A percentile compares a stretch with the other conserved stretches of the same genome.
Conservation (phyloP, 1,140 invertebrate genomes). For the Globodera ellingtonae region DNA sequence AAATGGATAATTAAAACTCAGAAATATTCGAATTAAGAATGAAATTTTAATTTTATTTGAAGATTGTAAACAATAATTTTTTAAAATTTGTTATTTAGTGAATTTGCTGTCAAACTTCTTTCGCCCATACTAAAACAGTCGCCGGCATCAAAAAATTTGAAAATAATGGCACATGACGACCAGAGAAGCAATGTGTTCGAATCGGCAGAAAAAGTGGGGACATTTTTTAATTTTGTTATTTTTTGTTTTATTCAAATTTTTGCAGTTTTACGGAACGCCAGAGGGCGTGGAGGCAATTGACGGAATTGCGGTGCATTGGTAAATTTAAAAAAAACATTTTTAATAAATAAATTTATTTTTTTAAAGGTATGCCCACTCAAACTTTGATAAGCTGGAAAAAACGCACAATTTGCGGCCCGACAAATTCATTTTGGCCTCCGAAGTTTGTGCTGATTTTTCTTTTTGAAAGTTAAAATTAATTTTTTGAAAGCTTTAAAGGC, state of each 20-base stretch:
- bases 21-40: too few relatives aligned
- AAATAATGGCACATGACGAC: conserved; percentile 62
- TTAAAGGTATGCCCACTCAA: neutral
- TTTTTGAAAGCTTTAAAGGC: neutral
- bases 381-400: conserved; percentile 67
- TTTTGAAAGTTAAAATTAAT: too few relatives aligned
- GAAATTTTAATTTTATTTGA: too few relatives aligned
- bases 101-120: conserved; percentile 53
- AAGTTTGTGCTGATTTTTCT: conserved; percentile 70
- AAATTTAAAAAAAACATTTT: neutral
- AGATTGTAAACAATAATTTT: too few relatives aligned
- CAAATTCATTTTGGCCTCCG: conserved; percentile 77
- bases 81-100: conserved; percentile 31
- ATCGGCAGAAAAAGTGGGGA: conserved; percentile 69
- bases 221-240: neutral
- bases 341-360: too few relatives aligned
- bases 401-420: conserved; percentile 73
- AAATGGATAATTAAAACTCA: neutral
- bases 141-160: conserved; percentile 37
- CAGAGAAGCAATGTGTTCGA: conserved; percentile 69
- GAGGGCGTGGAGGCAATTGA: neutral
- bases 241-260: conserved; percentile 46
- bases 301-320: conserved; percentile 16
- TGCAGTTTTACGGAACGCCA: neutral
- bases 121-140: conserved; percentile 43